Percentiles rank a stretch among this genome's conserved stretches.
phyloP scores from a whole-genome alignment of 2,888 invertebrate genomes.

The Orchesella flavescens region DNA sequence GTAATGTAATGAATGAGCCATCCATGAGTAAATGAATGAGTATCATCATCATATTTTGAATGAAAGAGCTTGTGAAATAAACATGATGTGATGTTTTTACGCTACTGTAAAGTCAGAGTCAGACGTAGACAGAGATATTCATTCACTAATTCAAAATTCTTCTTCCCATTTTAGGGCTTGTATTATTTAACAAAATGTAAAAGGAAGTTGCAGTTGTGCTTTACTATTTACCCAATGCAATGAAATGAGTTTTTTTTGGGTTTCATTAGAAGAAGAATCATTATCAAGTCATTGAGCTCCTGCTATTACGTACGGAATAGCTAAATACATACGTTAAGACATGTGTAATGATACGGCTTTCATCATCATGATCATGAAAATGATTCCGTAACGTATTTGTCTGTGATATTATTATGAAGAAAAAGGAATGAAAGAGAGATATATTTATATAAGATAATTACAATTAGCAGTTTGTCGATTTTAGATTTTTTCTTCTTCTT shows the following conservation, averaged over 20 bases:
- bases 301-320: background rate
- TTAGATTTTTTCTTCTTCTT: background rate
- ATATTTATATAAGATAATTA: constrained; percentile 5
- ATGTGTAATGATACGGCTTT: background rate
- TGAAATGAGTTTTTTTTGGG: too few species aligned
- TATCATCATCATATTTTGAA: too few species aligned
- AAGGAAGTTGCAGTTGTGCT: constrained; percentile 17
- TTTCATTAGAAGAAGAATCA: constrained; percentile 27
- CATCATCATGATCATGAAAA: background rate
- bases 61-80: too few species aligned
- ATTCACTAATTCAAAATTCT: too few species aligned
- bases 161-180: constrained; percentile 9
- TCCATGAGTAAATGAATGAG: background rate
- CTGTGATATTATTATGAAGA: too few species aligned
- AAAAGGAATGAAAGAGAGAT: too few species aligned
- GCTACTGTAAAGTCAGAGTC: too few species aligned
- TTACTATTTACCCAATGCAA: constrained; percentile 9
- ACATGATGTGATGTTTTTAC: too few species aligned
- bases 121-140: too few species aligned
- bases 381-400: background rate
- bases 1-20: constrained; percentile 5
- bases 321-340: constrained; percentile 21
- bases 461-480: constrained; percentile 37
- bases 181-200: background rate
- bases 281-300: constrained; percentile 29